phyloP scores from a whole-genome alignment of 2,113 vertebrate genomes.

The Myrmophylax atrothorax region DNA sequence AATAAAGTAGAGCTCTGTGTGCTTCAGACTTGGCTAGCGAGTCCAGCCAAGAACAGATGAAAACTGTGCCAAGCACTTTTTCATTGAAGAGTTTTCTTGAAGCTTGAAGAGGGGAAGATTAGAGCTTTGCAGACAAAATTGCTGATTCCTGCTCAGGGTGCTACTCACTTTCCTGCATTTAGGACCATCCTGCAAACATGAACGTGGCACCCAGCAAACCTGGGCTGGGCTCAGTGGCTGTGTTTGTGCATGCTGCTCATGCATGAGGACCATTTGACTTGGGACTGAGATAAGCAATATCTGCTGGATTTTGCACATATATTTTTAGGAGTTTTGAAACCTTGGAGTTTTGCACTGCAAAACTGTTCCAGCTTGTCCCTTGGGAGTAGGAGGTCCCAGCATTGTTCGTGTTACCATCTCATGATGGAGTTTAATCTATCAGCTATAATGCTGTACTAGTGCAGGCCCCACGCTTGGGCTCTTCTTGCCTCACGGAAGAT shows the following conservation, averaged over 20 bases:
- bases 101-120: slow-evolving; percentile 20
- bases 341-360: neutral
- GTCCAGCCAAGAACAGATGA: slow-evolving; percentile 60
- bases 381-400: neutral
- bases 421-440: neutral
- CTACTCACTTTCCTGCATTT: neutral
- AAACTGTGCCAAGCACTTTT: slow-evolving; percentile 64
- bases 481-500: neutral
- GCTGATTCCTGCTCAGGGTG: neutral
- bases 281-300: neutral
- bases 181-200: neutral
- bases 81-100: slow-evolving; percentile 65
- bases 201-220: neutral
- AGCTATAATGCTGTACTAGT: neutral
- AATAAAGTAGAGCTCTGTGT: slow-evolving; percentile 8
- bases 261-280: neutral
- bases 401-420: neutral
- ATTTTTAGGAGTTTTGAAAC: neutral
- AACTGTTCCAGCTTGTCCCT: neutral
- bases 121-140: neutral
- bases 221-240: neutral
- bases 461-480: neutral
- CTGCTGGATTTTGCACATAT: neutral
- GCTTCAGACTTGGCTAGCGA: neutral
- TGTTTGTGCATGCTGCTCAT: neutral